phyloP scores from a whole-genome alignment of 2,888 invertebrate genomes.

The Branchellion lobata region DNA sequence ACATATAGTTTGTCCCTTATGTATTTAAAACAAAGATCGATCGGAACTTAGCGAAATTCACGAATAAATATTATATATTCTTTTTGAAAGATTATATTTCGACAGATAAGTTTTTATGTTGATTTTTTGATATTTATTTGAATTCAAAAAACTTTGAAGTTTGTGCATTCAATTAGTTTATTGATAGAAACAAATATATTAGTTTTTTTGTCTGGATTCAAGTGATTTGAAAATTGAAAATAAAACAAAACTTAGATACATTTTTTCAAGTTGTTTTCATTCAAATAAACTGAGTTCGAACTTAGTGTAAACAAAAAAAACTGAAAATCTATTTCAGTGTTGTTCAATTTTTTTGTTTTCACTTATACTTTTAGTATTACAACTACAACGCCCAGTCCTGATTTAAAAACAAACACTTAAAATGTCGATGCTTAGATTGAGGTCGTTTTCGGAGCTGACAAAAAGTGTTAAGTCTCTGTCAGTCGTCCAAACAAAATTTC shows the following conservation, averaged over 20 bases:
- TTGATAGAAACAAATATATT: neutral
- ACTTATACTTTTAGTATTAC: neutral
- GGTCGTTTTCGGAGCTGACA: slow-evolving; percentile 29
- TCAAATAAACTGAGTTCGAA: too few relatives aligned
- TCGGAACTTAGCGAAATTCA: too few relatives aligned
- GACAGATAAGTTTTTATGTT: too few relatives aligned
- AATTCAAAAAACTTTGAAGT: too few relatives aligned
- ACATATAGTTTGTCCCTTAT: too few relatives aligned
- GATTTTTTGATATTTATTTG: too few relatives aligned
- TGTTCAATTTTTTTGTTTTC: neutral
- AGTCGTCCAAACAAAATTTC: slow-evolving; percentile 2
- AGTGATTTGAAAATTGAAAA: neutral
- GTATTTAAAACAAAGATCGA: too few relatives aligned
- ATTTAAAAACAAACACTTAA: slow-evolving; percentile 9
- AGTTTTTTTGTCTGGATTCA: neutral
- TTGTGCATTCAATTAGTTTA: too few relatives aligned
- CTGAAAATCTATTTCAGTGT: too few relatives aligned
- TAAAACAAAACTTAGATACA: neutral
- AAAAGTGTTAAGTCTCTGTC: slow-evolving; percentile 12
- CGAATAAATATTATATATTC: too few relatives aligned
- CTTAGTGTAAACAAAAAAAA: too few relatives aligned
- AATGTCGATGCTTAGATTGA: slow-evolving; percentile 24
- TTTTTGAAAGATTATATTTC: too few relatives aligned
- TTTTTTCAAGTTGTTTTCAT: neutral
- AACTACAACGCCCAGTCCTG: neutral